Percentiles rank a stretch among this genome's conserved stretches.
These are phyloP conservation scores for Athene noctua DNA, from an alignment of 2,113 vertebrate genomes.

Conservation along the genomic window DNA sequence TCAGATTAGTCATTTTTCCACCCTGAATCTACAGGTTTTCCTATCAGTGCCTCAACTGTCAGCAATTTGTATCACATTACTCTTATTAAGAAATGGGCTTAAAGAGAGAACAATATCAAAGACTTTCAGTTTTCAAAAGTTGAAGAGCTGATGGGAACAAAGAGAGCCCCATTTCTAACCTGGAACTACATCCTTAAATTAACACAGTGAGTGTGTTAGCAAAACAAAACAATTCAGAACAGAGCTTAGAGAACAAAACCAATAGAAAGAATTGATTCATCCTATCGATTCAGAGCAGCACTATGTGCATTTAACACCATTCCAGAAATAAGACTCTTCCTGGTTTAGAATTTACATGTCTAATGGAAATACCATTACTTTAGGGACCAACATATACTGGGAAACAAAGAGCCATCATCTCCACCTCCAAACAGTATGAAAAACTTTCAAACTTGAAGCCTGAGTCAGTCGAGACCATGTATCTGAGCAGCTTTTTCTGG, in stretches of 20 bases:
- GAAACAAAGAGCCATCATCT: not conserved
- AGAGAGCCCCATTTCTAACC: not conserved
- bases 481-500: not conserved
- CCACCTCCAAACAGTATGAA: not conserved
- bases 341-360: not conserved
- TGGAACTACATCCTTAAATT: not conserved
- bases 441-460: not conserved
- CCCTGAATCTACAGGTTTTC: not conserved
- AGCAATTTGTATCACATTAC: not conserved
- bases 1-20: not conserved
- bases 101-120: not conserved
- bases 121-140: not conserved
- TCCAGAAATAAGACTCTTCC: not conserved
- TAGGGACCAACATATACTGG: not conserved
- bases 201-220: not conserved
- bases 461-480: not conserved
- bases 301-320: not conserved
- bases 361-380: not conserved
- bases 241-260: not conserved
- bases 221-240: conserved; percentile 22
- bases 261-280: not conserved
- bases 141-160: not conserved
- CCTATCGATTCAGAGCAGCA: not conserved
- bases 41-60: not conserved
- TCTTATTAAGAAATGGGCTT: not conserved